A percentile compares a stretch with the other conserved stretches of the same genome.
These are phyloP conservation scores for Naso thynnoides DNA, from an alignment of 2,797 vertebrate species.

Conservation along the genomic window DNA sequence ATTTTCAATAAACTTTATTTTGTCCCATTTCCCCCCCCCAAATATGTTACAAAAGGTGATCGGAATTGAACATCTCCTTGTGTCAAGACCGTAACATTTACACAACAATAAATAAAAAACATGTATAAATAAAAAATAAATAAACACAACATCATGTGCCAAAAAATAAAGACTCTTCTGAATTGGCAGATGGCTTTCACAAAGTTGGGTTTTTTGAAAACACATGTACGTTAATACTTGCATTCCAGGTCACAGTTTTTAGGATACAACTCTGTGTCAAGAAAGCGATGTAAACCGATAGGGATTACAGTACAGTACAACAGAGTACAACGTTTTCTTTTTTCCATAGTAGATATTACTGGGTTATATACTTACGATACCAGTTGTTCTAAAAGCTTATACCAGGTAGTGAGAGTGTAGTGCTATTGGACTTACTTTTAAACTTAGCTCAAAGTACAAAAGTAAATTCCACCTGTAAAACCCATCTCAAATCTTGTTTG, in stretches of 20 bases:
- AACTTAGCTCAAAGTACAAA: constrained; percentile 70
- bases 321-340: constrained; percentile 75
- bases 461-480: constrained; percentile 71
- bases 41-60: constrained; percentile 85
- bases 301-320: constrained; percentile 83
- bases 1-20: constrained; percentile 87
- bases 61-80: constrained; percentile 79
- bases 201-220: constrained; percentile 81
- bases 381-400: constrained; percentile 86
- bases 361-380: constrained; percentile 77
- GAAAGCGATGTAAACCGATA: constrained; percentile 83
- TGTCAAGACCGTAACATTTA: constrained; percentile 83
- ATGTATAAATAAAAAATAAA: constrained; percentile 87
- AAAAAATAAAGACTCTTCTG: constrained; percentile 82
- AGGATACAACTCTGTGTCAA: constrained; percentile 82
- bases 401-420: constrained; percentile 84
- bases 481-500: constrained; percentile 69
- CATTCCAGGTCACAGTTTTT: constrained; percentile 88
- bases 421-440: constrained; percentile 76
- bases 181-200: constrained; percentile 85
- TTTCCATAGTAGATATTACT: constrained; percentile 77
- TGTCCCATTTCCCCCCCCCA: constrained; percentile 72
- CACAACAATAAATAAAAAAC: constrained; percentile 86
- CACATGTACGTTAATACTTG: constrained; percentile 82
- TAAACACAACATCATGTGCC: constrained; percentile 84